Base-by-base conservation (phyloP, 2,888 invertebrate species). In the Thecophora atra region DNA sequence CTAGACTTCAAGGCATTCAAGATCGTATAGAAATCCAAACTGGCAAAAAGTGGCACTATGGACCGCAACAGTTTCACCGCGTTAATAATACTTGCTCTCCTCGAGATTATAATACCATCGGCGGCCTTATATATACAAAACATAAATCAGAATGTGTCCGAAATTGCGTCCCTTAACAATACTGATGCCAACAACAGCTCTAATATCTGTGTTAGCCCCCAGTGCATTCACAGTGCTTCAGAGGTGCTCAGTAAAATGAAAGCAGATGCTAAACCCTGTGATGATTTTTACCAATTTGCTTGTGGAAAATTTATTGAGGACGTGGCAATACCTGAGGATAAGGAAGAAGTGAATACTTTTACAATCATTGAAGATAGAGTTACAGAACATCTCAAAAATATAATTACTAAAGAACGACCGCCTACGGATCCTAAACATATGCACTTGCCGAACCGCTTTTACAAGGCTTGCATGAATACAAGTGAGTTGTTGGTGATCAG, bases 11-110 rank as follows among this genome's bases (percentile, higher is more conserved):
- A n/a, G n/a, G n/a, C n/a, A n/a, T n/a, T n/a, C n/a, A n/a, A n/a
- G n/a, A n/a, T n/a, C n/a, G n/a, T n/a, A n/a, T n/a, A 93, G 93
- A 88, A 92, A 93, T 86, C 92, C 92, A 79, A 92, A 92, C 87
- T 94, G 93, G 93, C 93, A 93, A 54, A 89, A 91, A 76, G 87
- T 93, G 88, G 94, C 94, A 86, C 88, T 92, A 78, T 89, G 91
- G n/a, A n/a, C n/a, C n/a, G n/a, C n/a, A n/a, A n/a, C n/a, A n/a
- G n/a, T n/a, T n/a, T n/a, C 60, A 87, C 94, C 78, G 91, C 91
- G 73, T 83, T 91, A 70, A 83, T 90, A 15, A 88, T 87, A 62
- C 87, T 91, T 73, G 87, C 91, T 60, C 87, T 90, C 6, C 6
- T 37, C 37, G 2, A 11, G 37, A 11, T 37, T 37, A 37, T 37